Conservation (phyloP, 2,888 invertebrate species). For the Dichetophora obliterata region DNA sequence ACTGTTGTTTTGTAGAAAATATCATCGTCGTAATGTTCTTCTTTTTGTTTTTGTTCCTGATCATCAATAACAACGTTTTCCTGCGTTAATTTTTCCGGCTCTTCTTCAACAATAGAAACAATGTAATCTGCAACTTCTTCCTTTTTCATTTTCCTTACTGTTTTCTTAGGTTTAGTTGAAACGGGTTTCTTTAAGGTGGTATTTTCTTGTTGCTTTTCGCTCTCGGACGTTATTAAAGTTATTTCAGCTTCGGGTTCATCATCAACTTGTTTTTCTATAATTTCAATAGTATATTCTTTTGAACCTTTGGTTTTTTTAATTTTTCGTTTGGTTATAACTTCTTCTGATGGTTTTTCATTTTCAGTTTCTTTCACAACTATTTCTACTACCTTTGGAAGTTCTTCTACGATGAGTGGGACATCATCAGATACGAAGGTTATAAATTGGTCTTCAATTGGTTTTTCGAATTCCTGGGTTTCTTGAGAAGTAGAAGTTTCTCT, state of each 20-base stretch:
- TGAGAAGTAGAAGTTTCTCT: constrained; percentile 36
- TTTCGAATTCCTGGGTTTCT: constrained; percentile 36
- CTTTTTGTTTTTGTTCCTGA: constrained; percentile 43
- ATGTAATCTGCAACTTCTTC: constrained; percentile 62
- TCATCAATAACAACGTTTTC: constrained; percentile 50
- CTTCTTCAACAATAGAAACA: constrained; percentile 60
- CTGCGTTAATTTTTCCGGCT: constrained; percentile 51
- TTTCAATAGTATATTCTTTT: constrained; percentile 70
- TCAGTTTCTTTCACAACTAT: constrained; percentile 56
- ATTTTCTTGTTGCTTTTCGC: constrained; percentile 56
- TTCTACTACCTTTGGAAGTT: constrained; percentile 57
- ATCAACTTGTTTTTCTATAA: constrained; percentile 69
- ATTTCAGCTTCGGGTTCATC: constrained; percentile 67
- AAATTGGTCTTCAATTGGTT: constrained; percentile 50
- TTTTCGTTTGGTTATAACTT: constrained; percentile 69
- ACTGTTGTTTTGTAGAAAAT: constrained; percentile 56
- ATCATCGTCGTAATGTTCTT: constrained; percentile 48
- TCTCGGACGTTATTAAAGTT: constrained; percentile 62
- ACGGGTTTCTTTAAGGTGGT: constrained; percentile 44
- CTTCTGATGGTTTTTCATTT: constrained; percentile 64
- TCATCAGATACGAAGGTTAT: constrained; percentile 43
- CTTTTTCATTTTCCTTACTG: constrained; percentile 55
- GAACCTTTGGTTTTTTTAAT: constrained; percentile 70
- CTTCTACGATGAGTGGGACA: constrained; percentile 44
- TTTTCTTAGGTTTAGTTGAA: constrained; percentile 52